Conservation (phyloP, 2,113 vertebrate species). For the Capra hircus region DNA sequence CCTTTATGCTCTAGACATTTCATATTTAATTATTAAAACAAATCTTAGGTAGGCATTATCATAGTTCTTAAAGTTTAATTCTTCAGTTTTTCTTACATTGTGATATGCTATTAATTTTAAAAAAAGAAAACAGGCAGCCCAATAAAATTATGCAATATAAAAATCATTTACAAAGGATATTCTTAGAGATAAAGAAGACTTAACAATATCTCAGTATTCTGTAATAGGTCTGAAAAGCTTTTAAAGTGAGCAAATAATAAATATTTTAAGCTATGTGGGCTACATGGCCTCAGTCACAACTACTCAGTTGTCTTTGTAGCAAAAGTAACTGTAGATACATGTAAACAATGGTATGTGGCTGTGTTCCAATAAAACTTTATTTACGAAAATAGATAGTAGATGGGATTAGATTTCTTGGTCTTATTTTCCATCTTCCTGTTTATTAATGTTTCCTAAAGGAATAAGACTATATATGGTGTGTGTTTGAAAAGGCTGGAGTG, state of each 20-base stretch:
- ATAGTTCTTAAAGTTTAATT: neutral
- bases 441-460: neutral
- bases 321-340: neutral
- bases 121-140: neutral
- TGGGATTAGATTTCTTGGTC: neutral
- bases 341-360: neutral
- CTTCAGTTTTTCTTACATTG: neutral
- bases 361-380: conserved; percentile 38
- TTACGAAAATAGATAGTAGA: neutral
- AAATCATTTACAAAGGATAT: neutral
- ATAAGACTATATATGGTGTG: neutral
- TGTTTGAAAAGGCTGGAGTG: neutral
- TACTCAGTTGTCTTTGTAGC: neutral
- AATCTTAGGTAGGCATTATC: neutral
- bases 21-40: neutral
- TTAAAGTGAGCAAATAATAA: neutral
- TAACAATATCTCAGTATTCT: neutral
- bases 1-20: neutral
- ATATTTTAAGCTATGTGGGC: neutral
- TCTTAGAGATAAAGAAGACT: neutral
- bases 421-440: neutral
- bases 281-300: neutral
- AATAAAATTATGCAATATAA: neutral
- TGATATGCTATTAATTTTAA: neutral
- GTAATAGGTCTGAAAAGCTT: neutral